Conservation (phyloP, 2,888 invertebrate genomes). For the Pilophorus perplexus region DNA sequence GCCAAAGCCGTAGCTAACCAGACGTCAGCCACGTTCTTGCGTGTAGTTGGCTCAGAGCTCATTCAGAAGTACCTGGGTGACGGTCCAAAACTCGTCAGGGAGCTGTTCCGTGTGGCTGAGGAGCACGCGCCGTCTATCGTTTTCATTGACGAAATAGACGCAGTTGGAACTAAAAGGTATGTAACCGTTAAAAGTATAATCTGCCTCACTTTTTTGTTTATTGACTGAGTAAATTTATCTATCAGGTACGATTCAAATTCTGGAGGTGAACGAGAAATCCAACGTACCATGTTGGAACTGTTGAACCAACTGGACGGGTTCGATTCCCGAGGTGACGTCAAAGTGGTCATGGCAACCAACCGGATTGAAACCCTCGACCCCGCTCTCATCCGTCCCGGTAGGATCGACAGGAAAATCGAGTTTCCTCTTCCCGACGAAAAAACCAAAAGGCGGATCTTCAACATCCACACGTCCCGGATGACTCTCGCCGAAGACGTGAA, state of each 20-base stretch:
- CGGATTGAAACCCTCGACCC: conserved; percentile 98
- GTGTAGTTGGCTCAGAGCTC: conserved; percentile 98
- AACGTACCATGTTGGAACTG: conserved; percentile 98
- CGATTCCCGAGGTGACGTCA: conserved; percentile 93
- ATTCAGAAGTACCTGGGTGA: conserved; percentile 99
- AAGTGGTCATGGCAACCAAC: conserved; percentile 97
- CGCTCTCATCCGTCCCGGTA: conserved; percentile 95
- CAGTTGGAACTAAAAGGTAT: conserved; percentile 86
- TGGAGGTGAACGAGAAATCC: conserved; percentile 98
- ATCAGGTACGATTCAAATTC: conserved; percentile 90
- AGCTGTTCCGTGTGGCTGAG: conserved; percentile 97
- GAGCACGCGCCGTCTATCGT: conserved; percentile 99
- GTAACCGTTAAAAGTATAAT: neutral
- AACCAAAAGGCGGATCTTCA: conserved; percentile 93
- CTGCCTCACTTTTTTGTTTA: too few relatives aligned
- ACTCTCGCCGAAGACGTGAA: conserved; percentile 96
- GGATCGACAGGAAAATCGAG: conserved; percentile 99
- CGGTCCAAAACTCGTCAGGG: conserved; percentile 96
- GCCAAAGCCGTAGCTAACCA: conserved; percentile 99
- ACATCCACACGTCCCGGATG: conserved; percentile 99
- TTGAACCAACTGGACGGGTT: conserved; percentile 98
- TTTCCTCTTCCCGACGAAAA: conserved; percentile 99
- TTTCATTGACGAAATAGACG: conserved; percentile 99
- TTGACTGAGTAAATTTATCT: neutral
- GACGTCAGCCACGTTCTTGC: conserved; percentile 96